A percentile compares a stretch with the other conserved stretches of the same genome.
These are phyloP conservation scores for Poecilus cupreus DNA, from an alignment of 2,888 invertebrate genomes.

Conservation along the genomic window DNA sequence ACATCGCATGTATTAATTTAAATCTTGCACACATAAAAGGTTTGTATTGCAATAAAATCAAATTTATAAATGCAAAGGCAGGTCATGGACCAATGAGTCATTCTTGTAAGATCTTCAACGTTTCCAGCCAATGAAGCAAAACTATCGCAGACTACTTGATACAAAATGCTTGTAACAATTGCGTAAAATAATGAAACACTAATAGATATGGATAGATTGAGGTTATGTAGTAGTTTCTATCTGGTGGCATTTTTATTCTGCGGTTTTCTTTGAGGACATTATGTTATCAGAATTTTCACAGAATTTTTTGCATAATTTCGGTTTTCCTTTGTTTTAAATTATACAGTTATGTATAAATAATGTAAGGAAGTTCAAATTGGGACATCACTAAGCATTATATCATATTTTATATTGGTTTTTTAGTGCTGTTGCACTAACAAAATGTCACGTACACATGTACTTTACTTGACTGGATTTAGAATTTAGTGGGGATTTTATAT, in stretches of 20 bases:
- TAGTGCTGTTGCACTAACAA: neutral
- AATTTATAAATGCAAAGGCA: slow-evolving; percentile 46
- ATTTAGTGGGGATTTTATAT: too few relatives aligned
- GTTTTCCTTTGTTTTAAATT: slow-evolving; percentile 2
- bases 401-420: neutral
- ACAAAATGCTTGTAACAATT: neutral
- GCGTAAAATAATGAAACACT: slow-evolving; percentile 25
- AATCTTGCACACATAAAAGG: slow-evolving; percentile 31
- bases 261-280: neutral
- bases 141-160: neutral
- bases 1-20: slow-evolving; percentile 30
- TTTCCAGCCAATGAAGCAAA: slow-evolving; percentile 19
- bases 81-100: slow-evolving; percentile 43
- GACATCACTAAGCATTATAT: slow-evolving; percentile 7
- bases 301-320: neutral
- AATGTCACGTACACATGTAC: too few relatives aligned
- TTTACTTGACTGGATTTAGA: too few relatives aligned
- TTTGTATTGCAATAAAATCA: slow-evolving; percentile 43
- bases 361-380: neutral
- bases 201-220: neutral
- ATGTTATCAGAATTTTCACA: neutral
- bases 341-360: neutral
- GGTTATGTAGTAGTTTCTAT: too few relatives aligned
- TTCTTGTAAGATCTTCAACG: slow-evolving; percentile 24
- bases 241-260: neutral